Evolutionary conservation across 2,888 invertebrate genomes (phyloP), one percentile per base, ranked within the genome.

Genomic region (Hoplodrina blanda): DNA sequence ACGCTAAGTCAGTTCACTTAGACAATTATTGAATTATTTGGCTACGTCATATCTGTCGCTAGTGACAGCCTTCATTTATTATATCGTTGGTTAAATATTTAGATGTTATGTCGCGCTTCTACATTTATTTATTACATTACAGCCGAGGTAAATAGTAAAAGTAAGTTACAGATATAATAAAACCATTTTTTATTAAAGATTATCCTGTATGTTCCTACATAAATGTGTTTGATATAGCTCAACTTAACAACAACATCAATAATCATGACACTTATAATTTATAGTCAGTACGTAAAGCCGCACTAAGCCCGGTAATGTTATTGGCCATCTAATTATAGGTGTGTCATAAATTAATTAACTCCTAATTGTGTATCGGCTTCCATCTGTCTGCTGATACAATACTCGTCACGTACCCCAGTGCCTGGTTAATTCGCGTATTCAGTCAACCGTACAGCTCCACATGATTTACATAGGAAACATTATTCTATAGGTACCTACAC

Each of bases 281-380:
- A 89, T 84, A 83, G 83, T 78, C 70, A 64, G 78, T 83, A 83
- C 80, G 78, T 85, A 83, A 85, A 85, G 83, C 86, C 86, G 83
- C 83, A 87, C 84, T 90, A 91, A 92, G 73, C 75, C 78, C 60
- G 81, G 82, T 88, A 87, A 89, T 90, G 88, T 87, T 89, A 92
- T 91, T 89, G 88, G 88, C 85, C 86, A 92, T 91, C 89, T 91
- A 91, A 92, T 94, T 92, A 93, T 88, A 86, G 85, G 78, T 83
- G 84, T 85, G 87, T 90, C 91, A 89, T 94, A 93, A 91, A 95
- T 94, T 95, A 93, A 95, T 95, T 94, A 94, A 91, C 89, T 88
- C 85, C 89, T 92, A 93, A 94, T 93, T 91, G 90, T 84, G 87
- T 87, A 88, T 89, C 83, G 88, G 87, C 81, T 88, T 89, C 89